Evolutionary conservation across 2,888 invertebrate genomes (phyloP).

Genomic region (Trimorus sp.): DNA sequence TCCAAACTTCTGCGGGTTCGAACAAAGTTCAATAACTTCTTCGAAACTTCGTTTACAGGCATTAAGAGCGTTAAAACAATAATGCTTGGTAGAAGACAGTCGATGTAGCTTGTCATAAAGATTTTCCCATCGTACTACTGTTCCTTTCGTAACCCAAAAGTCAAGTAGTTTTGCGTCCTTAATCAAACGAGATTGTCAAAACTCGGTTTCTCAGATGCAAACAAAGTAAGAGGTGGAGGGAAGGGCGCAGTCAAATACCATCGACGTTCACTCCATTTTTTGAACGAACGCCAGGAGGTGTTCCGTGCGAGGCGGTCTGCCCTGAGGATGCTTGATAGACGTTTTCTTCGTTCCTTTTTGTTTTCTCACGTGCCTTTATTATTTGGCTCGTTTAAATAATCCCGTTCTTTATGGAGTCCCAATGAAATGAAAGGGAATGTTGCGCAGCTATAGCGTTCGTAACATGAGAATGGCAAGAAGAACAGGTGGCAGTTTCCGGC

Average conservation of each 20-base stretch:
- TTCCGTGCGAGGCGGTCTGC: background rate
- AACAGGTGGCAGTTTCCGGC: constrained; percentile 55
- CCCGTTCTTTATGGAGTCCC: constrained; percentile 15
- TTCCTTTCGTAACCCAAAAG: too few species aligned
- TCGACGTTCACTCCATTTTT: background rate
- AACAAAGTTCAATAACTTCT: too few species aligned
- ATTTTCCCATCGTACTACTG: too few species aligned
- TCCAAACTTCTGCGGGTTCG: too few species aligned
- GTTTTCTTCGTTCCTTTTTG: constrained; percentile 8
- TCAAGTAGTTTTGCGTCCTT: too few species aligned
- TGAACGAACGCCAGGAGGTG: background rate
- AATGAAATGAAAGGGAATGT: constrained; percentile 52
- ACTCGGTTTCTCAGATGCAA: background rate
- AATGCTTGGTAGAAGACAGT: too few species aligned
- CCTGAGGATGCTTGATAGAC: constrained; percentile 5
- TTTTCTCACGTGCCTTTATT: constrained; percentile 5
- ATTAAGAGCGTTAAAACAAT: too few species aligned
- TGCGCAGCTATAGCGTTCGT: constrained; percentile 37
- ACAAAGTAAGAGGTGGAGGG: constrained; percentile 1
- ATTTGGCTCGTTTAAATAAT: constrained; percentile 14
- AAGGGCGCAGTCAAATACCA: background rate
- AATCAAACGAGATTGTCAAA: too few species aligned
- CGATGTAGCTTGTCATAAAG: too few species aligned
- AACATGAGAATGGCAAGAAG: constrained; percentile 47
- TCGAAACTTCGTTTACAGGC: too few species aligned